Base-by-base conservation (phyloP, 2,888 invertebrate species). In the Acleris emargana region DNA sequence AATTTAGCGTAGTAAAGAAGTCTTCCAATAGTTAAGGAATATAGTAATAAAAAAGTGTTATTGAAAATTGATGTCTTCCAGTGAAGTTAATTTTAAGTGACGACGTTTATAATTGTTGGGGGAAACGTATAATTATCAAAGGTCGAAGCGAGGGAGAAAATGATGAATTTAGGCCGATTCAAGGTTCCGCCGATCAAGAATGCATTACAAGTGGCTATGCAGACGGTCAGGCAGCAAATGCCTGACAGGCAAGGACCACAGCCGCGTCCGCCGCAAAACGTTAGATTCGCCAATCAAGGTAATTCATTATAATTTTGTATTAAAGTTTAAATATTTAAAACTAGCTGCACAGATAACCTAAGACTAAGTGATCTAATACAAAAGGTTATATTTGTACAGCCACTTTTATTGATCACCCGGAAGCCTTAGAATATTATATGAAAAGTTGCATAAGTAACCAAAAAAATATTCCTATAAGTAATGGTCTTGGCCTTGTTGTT, bases 141-240 rank as follows among this genome's bases (percentile, higher is more conserved):
- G 45, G 62, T 55, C 61, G 58, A 58, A 67, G 58, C 64, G 54
- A 18, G 55, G 57, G 32, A 50, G 67, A 86, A 78, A 60, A 90
- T 86, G 87, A 82, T 89, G 62, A 88, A 91, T 69, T 71, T 93
- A 66, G 94, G 94, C 45, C 93, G 94, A 68, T 94, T 95, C 73
- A 94, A 94, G 78, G 82, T 97, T 76, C 96, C 96, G 55, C 96
- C 96, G 45, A 79, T 96, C 69, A 94, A 94, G 81, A 96, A 96
- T 81, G 95, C 96, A 50, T 82, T 97, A 78, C 96, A 96, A 81
- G 97, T 97, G 71, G 96, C 97, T 25, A 95, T 96, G 94, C 97
- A 97, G 87, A 96, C 97, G 20, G 94, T 96, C 55, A 94, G 96
- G 75, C 96, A 97, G 81, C 94, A 95, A 78, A 94, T 97, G 80